Conservation (phyloP, 2,888 invertebrate species). For the Bombylius discolor region DNA sequence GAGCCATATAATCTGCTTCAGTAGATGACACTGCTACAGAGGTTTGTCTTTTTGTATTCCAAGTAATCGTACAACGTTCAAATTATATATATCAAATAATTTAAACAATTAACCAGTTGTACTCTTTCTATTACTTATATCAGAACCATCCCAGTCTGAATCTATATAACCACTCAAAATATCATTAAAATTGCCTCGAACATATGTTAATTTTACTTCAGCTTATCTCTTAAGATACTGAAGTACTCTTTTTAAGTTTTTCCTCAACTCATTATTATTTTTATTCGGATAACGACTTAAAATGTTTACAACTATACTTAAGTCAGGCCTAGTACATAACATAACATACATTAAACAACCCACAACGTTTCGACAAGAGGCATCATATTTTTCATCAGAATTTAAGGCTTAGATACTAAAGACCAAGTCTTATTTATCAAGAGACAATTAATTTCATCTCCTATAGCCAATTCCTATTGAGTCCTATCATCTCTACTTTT, state of each 20-base stretch:
- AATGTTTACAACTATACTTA: conserved; percentile 6
- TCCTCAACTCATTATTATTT: conserved; percentile 11
- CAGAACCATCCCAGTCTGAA: conserved; percentile 9
- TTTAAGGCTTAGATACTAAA: conserved; percentile 15
- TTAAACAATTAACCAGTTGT: conserved; percentile 12
- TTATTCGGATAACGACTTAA: conserved; percentile 11
- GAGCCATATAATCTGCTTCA: conserved; percentile 6
- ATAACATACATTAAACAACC: conserved; percentile 16
- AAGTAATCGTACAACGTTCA: conserved; percentile 5
- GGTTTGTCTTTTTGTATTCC: conserved; percentile 6
- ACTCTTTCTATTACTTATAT: conserved; percentile 9
- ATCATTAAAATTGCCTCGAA: conserved; percentile 1
- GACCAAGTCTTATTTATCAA: conserved; percentile 15
- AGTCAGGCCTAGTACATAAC: conserved; percentile 13
- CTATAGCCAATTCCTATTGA: conserved; percentile 16
- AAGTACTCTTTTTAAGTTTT: conserved; percentile 8
- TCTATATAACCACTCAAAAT: conserved; percentile 9
- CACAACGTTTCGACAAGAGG: conserved; percentile 15
- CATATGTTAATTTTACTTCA: conserved; percentile 10
- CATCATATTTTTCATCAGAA: conserved; percentile 17
- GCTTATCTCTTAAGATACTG: conserved; percentile 4
- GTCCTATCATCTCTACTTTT: conserved; percentile 12
- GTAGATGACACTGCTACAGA: conserved; percentile 8
- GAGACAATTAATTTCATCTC: conserved; percentile 16
- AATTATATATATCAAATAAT: too few species aligned